A percentile compares a stretch with the other conserved stretches of the same genome.
Evolutionary conservation across 2,797 vertebrate species (phyloP).

Genomic region (Morus bassanus): DNA sequence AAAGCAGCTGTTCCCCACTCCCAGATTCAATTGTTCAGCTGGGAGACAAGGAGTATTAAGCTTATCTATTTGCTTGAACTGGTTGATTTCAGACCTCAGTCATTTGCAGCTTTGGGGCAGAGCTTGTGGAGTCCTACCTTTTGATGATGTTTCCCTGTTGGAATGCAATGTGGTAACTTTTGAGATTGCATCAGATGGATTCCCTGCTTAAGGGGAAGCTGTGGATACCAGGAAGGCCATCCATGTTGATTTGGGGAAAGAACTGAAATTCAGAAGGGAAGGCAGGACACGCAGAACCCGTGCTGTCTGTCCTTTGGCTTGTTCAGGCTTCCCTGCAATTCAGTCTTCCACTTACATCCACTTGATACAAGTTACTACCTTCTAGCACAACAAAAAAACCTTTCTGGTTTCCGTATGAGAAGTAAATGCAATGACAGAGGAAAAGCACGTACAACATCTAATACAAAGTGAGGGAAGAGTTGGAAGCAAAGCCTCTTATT

Average conservation of each 20-base stretch:
- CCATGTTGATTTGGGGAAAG: background rate
- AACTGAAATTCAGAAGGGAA: background rate
- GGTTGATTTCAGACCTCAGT: background rate
- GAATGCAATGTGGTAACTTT: background rate
- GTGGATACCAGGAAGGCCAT: background rate
- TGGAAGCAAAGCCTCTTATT: background rate
- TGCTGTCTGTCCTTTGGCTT: background rate
- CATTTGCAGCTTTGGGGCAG: background rate
- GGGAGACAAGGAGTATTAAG: background rate
- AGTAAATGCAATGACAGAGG: background rate
- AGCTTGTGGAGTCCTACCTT: background rate
- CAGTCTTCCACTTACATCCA: background rate
- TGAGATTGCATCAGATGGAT: constrained; percentile 10
- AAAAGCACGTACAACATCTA: background rate
- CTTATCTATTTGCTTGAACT: background rate
- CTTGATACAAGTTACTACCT: background rate
- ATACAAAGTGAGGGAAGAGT: background rate
- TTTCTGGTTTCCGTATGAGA: background rate
- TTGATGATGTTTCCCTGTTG: background rate
- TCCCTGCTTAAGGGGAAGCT: background rate
- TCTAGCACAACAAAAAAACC: background rate
- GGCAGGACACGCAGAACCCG: background rate
- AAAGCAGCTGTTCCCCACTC: background rate
- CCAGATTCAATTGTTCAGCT: background rate
- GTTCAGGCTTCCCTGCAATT: background rate